Evolutionary conservation across 1,140 invertebrate species (phyloP), one percentile per base, ranked within the genome.

Genomic region (Dendroctonus ponderosae): DNA sequence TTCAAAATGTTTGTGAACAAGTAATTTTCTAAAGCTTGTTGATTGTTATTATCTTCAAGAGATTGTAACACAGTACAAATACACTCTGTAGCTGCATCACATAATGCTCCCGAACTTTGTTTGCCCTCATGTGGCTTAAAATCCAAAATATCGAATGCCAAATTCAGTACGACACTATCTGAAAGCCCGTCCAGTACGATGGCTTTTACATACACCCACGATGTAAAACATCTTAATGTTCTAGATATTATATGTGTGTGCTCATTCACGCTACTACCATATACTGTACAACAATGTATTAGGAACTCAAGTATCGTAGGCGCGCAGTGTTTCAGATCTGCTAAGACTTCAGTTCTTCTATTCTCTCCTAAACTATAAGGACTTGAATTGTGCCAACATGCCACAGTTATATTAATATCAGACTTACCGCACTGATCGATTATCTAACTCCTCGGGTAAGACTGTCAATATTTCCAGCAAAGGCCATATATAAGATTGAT

Each of bases 401-500:
- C n/a, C 9, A 14, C 11, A 12, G 0, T 44, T 48, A 46, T 12
- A 46, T 40, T 40, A 46, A 11, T n/a, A 48, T 46, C 5, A 46
- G 7, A 68, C 65, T 53, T 77, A 82, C 80, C 81, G 80, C 38
- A 98, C 80, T 70, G 87, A 88, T 73, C 91, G 81, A 8, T 88
- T 92, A 75, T 89, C 89, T 42, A 97, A 88, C 87, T 99, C 97
- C 85, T 99, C 96, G n/a, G 96, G 96, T 72, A 98, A 82, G 7
- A 97, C 89, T 46, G 89, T 96, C 46, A 99, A 83, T 65, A 98
- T 88, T 85, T 98, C 94, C 71, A 99, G 77, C 38, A 98, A 79
- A 39, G 93, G 89, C 85, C 87, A 91, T 60, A 89, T 78, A 78
- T 71, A 66, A 86, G 88, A 66, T 79, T 84, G 84, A 68, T 83